These are phyloP conservation scores for Peromyscus polionotus DNA, from an alignment of 2,113 vertebrate genomes.

Conservation along the genomic window DNA sequence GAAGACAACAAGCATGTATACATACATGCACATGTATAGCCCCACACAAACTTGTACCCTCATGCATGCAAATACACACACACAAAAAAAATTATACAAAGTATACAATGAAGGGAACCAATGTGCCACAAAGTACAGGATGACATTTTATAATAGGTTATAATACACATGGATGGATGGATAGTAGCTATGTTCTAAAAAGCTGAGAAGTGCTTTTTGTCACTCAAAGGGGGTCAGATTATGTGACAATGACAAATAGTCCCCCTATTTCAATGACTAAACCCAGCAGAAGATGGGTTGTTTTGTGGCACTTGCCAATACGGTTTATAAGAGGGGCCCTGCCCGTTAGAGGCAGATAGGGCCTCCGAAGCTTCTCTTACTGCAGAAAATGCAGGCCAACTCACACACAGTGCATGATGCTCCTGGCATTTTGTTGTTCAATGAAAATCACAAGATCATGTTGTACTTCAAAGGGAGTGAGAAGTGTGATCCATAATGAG, in stretches of 20 bases:
- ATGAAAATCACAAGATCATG: slow-evolving; percentile 7
- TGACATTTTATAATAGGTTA: neutral
- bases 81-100: neutral
- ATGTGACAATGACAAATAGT: neutral
- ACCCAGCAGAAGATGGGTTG: neutral
- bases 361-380: neutral
- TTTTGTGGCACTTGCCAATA: neutral
- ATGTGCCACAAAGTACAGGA: neutral
- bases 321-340: neutral
- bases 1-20: neutral
- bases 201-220: neutral
- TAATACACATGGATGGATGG: neutral
- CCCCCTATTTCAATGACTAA: neutral
- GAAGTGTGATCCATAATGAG: neutral
- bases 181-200: neutral
- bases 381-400: neutral
- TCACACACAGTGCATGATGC: neutral
- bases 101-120: slow-evolving; percentile 9
- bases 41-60: neutral
- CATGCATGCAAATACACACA: neutral
- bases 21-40: neutral
- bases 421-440: slow-evolving; percentile 45
- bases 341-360: neutral
- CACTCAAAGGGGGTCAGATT: neutral
- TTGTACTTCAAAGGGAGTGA: neutral